Evolutionary conservation across 2,113 vertebrate species (phyloP), one percentile per base, ranked within the genome.

Genomic region (Grantiella picta): DNA sequence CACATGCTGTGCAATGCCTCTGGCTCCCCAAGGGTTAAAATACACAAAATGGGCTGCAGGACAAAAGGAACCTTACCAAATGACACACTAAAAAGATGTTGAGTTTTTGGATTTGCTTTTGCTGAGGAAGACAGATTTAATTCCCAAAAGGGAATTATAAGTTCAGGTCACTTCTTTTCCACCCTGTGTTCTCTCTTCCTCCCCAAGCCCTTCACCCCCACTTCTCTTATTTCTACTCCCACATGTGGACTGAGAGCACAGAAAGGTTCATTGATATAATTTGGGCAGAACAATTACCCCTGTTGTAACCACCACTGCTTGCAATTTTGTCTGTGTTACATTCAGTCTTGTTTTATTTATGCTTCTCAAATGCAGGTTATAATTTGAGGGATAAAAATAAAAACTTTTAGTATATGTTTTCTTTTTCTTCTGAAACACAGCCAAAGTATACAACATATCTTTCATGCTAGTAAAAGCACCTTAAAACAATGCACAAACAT

Each of bases 321-420:
- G 22, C 54, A 66, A 66, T 75, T 95, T 86, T 82, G 85, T 53
- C 70, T 35, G 60, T 49, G 70, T 70, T 82, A 92, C 54, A 75
- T 54, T 44, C 50, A 89, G 4, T 54, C 50, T 66, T 23, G 3
- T 84, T 95, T 94, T 86, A 53, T 94, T 97, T 91, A 85, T 7
- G 36, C 85, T 96, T 93, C 89, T 93, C 82, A 93, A 96, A 92
- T 60, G 38, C 57, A 96, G 72, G 49, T 82, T 91, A 68, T 50
- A 96, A 98, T 98, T 73, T 95, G 50, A 96, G 78, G 49, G 91
- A 94, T 96, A 96, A 96, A 97, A 97, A 96, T 94, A 96, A 93
- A 92, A 93, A 29, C 27, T 56, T 87, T 31, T 35, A 45, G 38
- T 65, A 66, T 85, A 95, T 57, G 45, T 38, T 92, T 82, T 60